phyloP scores from a whole-genome alignment of 2,888 invertebrate species.

The Prenolepis imparis region DNA sequence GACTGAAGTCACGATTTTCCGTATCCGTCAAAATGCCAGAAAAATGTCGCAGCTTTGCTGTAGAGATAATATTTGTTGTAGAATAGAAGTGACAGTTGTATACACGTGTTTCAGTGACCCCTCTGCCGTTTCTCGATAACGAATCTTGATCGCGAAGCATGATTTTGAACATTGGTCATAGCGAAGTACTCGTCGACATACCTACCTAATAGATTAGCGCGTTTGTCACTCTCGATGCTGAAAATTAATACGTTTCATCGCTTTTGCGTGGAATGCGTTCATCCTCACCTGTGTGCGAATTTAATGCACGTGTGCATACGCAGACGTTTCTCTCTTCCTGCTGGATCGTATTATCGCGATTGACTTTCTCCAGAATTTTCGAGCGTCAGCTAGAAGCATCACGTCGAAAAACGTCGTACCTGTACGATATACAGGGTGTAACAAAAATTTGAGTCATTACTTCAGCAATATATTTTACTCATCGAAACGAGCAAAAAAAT shows the following conservation, averaged over 20 bases:
- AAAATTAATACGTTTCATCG: slow-evolving; percentile 65
- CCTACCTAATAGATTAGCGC: slow-evolving; percentile 49
- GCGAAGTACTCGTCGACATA: slow-evolving; percentile 52
- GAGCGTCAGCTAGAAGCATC: slow-evolving; percentile 29
- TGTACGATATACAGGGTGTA: neutral
- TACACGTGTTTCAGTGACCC: neutral
- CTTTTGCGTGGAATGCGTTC: slow-evolving; percentile 22
- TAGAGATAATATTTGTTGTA: neutral
- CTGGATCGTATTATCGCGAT: slow-evolving; percentile 58
- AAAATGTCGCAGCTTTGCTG: neutral
- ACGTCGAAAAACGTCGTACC: neutral
- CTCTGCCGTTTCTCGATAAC: slow-evolving; percentile 35
- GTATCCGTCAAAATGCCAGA: slow-evolving; percentile 35
- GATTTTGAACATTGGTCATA: slow-evolving; percentile 37
- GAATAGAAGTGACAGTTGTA: slow-evolving; percentile 49
- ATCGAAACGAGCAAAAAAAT: no score
- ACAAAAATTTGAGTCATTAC: no score
- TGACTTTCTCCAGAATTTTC: slow-evolving; percentile 80
- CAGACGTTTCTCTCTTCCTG: slow-evolving; percentile 20
- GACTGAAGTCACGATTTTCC: slow-evolving; percentile 29
- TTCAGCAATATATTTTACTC: no score
- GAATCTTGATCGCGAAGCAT: slow-evolving; percentile 56
- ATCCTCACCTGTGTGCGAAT: slow-evolving; percentile 40
- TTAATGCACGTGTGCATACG: slow-evolving; percentile 26
- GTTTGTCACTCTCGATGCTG: slow-evolving; percentile 49